A percentile compares a stretch with the other conserved stretches of the same genome.
Evolutionary conservation across 2,797 vertebrate genomes (phyloP).

Genomic region (Muraenolepis orangiensis): DNA sequence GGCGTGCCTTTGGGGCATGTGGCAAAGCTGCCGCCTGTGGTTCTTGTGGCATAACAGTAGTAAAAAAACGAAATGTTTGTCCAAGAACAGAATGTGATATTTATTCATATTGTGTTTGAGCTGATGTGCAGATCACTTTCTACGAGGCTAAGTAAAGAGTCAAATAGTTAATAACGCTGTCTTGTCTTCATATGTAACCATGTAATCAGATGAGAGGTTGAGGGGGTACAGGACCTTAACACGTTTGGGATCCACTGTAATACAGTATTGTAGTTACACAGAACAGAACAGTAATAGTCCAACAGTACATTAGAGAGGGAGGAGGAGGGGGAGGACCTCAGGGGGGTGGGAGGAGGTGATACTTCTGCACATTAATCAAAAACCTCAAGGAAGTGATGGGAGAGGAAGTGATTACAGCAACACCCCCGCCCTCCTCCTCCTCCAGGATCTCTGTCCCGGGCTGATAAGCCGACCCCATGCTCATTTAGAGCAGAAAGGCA

Average conservation of each 20-base stretch:
- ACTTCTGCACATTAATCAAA: constrained; percentile 70
- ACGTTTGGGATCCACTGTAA: no score
- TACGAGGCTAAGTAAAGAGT: no score
- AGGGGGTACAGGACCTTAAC: no score
- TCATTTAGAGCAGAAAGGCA: constrained; percentile 92
- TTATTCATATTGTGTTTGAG: no score
- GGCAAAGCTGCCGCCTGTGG: constrained; percentile 11
- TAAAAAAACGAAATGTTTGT: background rate
- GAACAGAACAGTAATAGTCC: no score
- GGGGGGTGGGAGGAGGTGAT: constrained; percentile 27
- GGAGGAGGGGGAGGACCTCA: constrained; percentile 17
- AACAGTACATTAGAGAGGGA: no score
- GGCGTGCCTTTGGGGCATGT: constrained; percentile 18
- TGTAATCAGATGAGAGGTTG: no score
- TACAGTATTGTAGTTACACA: no score
- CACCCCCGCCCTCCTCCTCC: constrained; percentile 53
- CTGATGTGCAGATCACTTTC: no score
- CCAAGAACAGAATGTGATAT: no score
- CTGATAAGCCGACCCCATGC: constrained; percentile 93
- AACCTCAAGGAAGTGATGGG: constrained; percentile 83
- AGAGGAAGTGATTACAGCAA: constrained; percentile 83
- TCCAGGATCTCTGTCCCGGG: constrained; percentile 85
- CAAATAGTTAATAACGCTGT: no score
- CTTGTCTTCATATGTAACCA: no score
- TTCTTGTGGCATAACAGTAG: constrained; percentile 22